Evolutionary conservation across 2,888 invertebrate species (phyloP).

Genomic region (Deilephila porcellus): DNA sequence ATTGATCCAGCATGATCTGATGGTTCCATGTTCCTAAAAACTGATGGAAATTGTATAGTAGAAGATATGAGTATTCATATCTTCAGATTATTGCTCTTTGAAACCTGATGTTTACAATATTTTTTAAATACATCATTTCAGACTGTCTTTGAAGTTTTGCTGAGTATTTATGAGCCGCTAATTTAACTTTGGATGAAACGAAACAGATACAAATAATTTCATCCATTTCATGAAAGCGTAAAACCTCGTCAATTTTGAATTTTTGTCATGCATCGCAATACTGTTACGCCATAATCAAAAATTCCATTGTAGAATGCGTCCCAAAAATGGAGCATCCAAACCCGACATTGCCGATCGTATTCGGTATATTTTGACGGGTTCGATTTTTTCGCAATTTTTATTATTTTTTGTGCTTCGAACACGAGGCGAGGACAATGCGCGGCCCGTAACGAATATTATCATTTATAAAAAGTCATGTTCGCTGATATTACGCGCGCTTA

Average conservation of each 20-base stretch:
- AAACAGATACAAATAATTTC: background rate
- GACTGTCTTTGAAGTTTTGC: too few relatives aligned
- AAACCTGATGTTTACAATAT: too few relatives aligned
- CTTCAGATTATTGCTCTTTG: too few relatives aligned
- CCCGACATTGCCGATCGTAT: slow-evolving; percentile 64
- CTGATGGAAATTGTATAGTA: too few relatives aligned
- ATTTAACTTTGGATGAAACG: background rate
- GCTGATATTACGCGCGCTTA: slow-evolving; percentile 45
- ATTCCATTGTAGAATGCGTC: slow-evolving; percentile 38
- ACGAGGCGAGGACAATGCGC: slow-evolving; percentile 74
- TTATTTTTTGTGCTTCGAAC: slow-evolving; percentile 60
- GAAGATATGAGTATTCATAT: too few relatives aligned
- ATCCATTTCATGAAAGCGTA: background rate
- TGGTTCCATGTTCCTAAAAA: too few relatives aligned
- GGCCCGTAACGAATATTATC: slow-evolving; percentile 77
- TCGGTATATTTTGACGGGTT: slow-evolving; percentile 74
- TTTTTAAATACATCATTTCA: too few relatives aligned
- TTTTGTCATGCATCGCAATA: slow-evolving; percentile 4
- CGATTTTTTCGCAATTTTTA: slow-evolving; percentile 60
- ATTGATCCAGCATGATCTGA: too few relatives aligned
- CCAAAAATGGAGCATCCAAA: slow-evolving; percentile 44
- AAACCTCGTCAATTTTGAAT: slow-evolving; percentile 9
- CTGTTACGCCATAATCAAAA: slow-evolving; percentile 14
- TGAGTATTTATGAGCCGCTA: background rate
- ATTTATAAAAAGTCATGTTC: slow-evolving; percentile 72